Evolutionary conservation across 2,888 invertebrate genomes (phyloP).

Genomic region (Malthinus flaveolus): DNA sequence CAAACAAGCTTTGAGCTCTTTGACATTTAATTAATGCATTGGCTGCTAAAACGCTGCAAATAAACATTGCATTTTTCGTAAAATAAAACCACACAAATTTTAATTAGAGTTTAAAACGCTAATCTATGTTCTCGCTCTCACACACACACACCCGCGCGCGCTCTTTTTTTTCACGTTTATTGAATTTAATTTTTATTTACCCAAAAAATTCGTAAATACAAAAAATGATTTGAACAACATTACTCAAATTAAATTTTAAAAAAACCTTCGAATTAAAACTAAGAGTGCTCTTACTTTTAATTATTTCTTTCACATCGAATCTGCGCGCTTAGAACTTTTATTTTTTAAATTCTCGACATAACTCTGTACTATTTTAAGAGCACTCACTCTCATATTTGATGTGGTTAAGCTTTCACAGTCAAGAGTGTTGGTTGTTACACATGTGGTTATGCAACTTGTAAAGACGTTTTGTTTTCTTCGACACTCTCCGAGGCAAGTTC

Average conservation of each 20-base stretch:
- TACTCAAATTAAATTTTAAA: slow-evolving; percentile 13
- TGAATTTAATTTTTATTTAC: no score
- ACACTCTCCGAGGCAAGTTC: slow-evolving; percentile 26
- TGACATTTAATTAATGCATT: slow-evolving; percentile 8
- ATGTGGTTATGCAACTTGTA: slow-evolving; percentile 34
- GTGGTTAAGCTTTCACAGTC: slow-evolving; percentile 18
- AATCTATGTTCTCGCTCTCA: no score
- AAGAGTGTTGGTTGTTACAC: slow-evolving; percentile 27
- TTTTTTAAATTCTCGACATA: slow-evolving; percentile 27
- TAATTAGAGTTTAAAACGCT: no score
- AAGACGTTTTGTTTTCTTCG: slow-evolving; percentile 25
- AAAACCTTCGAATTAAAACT: slow-evolving; percentile 27
- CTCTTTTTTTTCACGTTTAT: no score
- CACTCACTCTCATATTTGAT: neutral
- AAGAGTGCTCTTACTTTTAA: slow-evolving; percentile 18
- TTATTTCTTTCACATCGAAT: slow-evolving; percentile 21
- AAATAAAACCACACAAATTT: no score
- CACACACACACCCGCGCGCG: no score
- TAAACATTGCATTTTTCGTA: neutral
- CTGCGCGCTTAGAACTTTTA: slow-evolving; percentile 15
- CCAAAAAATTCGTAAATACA: no score
- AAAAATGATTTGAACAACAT: no score
- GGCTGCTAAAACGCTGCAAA: slow-evolving; percentile 2
- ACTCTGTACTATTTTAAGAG: slow-evolving; percentile 25
- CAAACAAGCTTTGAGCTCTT: neutral